These are phyloP conservation scores for Tribolium freemani DNA, from an alignment of 2,888 invertebrate species.

Conservation along the genomic window DNA sequence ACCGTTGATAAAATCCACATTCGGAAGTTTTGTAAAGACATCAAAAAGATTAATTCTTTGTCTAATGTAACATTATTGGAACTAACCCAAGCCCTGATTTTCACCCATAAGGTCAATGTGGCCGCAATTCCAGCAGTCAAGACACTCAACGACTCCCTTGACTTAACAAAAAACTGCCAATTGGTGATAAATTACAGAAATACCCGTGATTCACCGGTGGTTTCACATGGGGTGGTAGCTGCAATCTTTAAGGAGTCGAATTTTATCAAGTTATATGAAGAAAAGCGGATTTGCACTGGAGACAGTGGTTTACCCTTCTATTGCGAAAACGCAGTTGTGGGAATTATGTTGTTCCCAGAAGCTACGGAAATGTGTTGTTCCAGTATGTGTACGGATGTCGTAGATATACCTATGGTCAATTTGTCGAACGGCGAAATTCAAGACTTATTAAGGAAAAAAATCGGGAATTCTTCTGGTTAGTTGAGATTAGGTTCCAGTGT, in stretches of 20 bases:
- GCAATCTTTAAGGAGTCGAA: not conserved
- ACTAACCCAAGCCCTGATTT: not conserved
- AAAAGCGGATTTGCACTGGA: not conserved
- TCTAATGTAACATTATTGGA: not conserved
- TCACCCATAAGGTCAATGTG: constrained; percentile 1
- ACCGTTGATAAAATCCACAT: not conserved
- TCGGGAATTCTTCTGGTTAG: too few species aligned
- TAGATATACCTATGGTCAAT: too few species aligned
- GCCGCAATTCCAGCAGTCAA: constrained; percentile 2
- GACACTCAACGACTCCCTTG: not conserved
- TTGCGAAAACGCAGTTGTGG: constrained; percentile 12
- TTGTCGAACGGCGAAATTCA: not conserved
- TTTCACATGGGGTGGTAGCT: not conserved
- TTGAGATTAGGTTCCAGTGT: too few species aligned
- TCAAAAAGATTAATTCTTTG: not conserved
- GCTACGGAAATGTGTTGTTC: not conserved
- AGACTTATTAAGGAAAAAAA: not conserved
- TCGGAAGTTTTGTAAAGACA: not conserved
- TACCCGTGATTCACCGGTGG: too few species aligned
- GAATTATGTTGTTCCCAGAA: not conserved
- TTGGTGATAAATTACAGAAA: not conserved
- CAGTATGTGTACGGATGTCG: too few species aligned
- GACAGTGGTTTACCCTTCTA: constrained; percentile 10
- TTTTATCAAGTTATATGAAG: not conserved
- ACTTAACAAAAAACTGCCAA: not conserved